Conservation (phyloP, 2,888 invertebrate genomes). For the Geophilus truncorum region DNA sequence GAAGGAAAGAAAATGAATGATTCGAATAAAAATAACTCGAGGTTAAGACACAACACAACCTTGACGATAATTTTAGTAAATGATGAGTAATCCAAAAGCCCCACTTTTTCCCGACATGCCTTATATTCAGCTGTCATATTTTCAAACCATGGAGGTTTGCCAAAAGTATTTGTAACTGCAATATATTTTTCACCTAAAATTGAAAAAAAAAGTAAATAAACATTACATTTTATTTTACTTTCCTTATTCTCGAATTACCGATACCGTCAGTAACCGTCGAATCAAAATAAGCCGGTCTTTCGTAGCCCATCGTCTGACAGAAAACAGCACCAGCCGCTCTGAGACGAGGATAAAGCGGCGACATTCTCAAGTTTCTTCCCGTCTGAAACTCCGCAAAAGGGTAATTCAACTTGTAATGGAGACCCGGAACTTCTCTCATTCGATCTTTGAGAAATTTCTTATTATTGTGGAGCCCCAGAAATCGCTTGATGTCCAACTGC, state of each 20-base stretch:
- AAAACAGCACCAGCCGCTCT: conserved; percentile 89
- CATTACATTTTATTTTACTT: no score
- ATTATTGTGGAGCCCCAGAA: conserved; percentile 90
- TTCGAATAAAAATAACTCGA: background rate
- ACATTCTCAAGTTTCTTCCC: conserved; percentile 83
- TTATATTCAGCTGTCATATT: conserved; percentile 81
- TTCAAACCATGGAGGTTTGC: conserved; percentile 91
- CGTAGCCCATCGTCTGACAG: conserved; percentile 97
- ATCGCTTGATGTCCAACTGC: conserved; percentile 81
- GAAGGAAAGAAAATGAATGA: conserved; percentile 22
- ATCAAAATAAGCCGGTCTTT: conserved; percentile 88
- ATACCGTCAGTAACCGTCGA: conserved; percentile 44
- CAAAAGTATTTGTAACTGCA: conserved; percentile 76
- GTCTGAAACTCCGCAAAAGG: conserved; percentile 81
- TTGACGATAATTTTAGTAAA: conserved; percentile 94
- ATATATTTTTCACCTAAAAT: conserved; percentile 50
- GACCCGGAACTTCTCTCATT: conserved; percentile 79
- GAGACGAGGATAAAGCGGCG: conserved; percentile 88
- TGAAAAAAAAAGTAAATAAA: no score
- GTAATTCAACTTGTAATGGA: conserved; percentile 75
- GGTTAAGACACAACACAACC: conserved; percentile 60
- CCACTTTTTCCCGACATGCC: conserved; percentile 86
- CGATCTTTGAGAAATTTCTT: conserved; percentile 84
- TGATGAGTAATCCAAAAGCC: conserved; percentile 92
- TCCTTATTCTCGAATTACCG: no score